phyloP scores from a whole-genome alignment of 2,797 vertebrate species.

The Sebastes matsubarae region DNA sequence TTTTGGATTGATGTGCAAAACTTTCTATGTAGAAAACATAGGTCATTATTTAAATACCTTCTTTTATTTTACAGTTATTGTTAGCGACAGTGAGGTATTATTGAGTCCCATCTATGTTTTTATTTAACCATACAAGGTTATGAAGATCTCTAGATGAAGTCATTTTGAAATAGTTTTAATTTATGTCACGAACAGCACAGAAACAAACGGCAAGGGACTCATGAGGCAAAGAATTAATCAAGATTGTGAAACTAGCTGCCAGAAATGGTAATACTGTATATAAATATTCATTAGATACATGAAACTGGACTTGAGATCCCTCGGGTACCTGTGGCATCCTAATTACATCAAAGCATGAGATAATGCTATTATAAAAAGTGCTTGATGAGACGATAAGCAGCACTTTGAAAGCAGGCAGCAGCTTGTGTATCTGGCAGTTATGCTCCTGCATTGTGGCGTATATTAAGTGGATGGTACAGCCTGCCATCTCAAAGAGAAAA shows the following conservation, averaged over 20 bases:
- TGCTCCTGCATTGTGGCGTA: not conserved
- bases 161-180: slow-evolving; percentile 7
- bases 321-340: slow-evolving; percentile 40
- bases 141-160: not conserved
- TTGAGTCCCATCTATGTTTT: not conserved
- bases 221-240: slow-evolving; percentile 37
- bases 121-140: not conserved
- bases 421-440: slow-evolving; percentile 13
- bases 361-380: slow-evolving; percentile 45
- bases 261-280: slow-evolving; percentile 46
- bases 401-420: slow-evolving; percentile 22
- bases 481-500: slow-evolving; percentile 13
- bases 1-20: no score
- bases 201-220: slow-evolving; percentile 16
- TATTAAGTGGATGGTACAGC: not conserved
- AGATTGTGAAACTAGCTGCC: slow-evolving; percentile 19
- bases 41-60: not conserved
- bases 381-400: slow-evolving; percentile 29
- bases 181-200: slow-evolving; percentile 2
- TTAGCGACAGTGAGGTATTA: not conserved
- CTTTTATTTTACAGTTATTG: not conserved
- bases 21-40: no score
- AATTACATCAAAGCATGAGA: slow-evolving; percentile 54
- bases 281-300: slow-evolving; percentile 61
- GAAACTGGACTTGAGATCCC: slow-evolving; percentile 48